These are phyloP conservation scores for Eublepharis macularius DNA, from an alignment of 2,113 vertebrate species.

Conservation along the genomic window DNA sequence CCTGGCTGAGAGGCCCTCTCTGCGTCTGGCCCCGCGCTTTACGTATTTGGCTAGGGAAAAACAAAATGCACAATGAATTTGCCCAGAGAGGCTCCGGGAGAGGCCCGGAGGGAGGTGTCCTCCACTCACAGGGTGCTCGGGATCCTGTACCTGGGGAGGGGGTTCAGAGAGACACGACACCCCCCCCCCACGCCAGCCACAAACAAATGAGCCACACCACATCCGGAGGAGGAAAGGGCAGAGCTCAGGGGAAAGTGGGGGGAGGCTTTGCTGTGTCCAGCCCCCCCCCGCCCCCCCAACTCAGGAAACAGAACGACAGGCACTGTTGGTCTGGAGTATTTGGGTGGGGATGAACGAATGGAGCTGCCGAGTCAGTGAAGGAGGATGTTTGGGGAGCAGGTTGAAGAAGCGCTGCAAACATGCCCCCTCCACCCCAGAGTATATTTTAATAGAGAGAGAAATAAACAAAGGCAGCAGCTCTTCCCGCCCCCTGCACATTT, in stretches of 20 bases:
- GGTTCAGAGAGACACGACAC: no score
- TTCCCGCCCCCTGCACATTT: no score
- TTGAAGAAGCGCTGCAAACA: no score
- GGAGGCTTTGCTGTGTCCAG: background rate
- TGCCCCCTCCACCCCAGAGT: no score
- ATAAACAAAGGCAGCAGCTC: no score
- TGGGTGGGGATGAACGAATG: background rate
- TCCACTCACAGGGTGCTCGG: background rate
- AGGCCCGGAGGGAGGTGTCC: background rate
- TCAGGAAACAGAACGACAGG: no score
- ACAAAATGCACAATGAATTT: background rate
- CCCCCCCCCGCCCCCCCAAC: background rate
- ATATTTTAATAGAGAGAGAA: no score
- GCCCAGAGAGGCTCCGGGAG: background rate
- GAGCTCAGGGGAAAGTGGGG: background rate
- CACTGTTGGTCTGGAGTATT: background rate
- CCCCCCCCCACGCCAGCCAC: background rate
- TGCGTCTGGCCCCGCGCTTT: background rate
- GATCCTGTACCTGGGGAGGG: background rate
- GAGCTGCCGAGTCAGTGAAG: background rate
- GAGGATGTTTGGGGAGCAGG: accelerated
- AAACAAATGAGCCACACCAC: background rate
- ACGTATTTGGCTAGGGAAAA: slow-evolving; percentile 9
- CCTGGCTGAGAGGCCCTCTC: slow-evolving; percentile 6
- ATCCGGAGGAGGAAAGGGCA: background rate